These are phyloP conservation scores for Corvus cornix DNA, from an alignment of 2,113 vertebrate genomes.

Conservation along the genomic window DNA sequence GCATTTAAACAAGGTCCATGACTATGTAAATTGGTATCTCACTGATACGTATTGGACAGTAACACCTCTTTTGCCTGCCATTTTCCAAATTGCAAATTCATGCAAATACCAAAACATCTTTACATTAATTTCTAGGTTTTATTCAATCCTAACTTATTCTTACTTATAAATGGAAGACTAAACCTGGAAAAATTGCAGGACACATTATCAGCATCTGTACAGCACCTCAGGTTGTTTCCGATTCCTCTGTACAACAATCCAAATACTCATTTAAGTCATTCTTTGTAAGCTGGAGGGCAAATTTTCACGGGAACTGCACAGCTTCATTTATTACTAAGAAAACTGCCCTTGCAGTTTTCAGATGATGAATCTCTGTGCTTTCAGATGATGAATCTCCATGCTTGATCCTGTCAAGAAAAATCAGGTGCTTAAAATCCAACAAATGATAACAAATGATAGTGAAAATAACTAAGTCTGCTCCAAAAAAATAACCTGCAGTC, in stretches of 20 bases:
- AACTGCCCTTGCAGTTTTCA: neutral
- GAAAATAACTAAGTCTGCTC: neutral
- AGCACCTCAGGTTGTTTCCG: neutral
- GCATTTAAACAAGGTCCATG: neutral
- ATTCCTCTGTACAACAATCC: neutral
- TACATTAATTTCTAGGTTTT: neutral
- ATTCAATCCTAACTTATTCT: neutral
- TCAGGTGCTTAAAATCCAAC: neutral
- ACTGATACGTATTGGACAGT: neutral
- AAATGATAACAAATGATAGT: neutral
- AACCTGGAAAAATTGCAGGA: neutral
- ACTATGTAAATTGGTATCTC: neutral
- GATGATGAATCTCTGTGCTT: neutral
- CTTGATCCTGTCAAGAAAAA: neutral
- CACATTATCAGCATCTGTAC: neutral
- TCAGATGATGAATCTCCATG: neutral
- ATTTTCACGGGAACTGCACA: neutral
- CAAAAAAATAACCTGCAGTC: neutral
- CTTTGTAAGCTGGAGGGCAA: neutral
- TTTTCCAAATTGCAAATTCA: neutral
- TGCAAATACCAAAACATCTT: neutral
- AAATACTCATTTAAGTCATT: neutral
- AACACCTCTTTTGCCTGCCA: neutral
- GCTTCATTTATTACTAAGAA: neutral
- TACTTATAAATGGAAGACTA: neutral